Base-by-base conservation (phyloP, 2,888 invertebrate species). In the Gastrophysa polygoni region DNA sequence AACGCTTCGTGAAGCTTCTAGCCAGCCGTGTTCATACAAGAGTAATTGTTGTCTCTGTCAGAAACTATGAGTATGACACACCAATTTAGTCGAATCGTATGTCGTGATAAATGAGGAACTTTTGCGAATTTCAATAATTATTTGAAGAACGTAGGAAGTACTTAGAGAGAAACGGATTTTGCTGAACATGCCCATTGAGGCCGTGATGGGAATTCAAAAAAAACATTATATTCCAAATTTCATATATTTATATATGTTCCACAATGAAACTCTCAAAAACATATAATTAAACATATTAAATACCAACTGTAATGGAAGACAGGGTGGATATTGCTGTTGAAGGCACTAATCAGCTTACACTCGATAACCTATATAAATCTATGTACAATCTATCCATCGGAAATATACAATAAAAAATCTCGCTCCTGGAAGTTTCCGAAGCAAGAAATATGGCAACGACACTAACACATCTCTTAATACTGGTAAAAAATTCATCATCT, bases 281-380 rank as follows among this genome's bases (percentile, higher is more conserved):
- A 67, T 62, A 68, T 59, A 69, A 67, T 52, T 52, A 21, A 38
- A 52, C 38, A 38, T 52, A 52, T 52, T 11, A 20, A 38, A 52
- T 17, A 43, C 43, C 54, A 54, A 69, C 67, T 54, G 6, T 48
- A 51, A 47, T 68, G 73, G 73, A 73, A 73, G 73, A 73, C 73
- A 52, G 68, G 20, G 59, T 57, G 65, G 72, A 73, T 73, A 70
- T 72, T 73, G 73, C 69, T 73, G 73, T 69, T 69, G n/a, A 70
- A 73, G 72, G 70, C 73, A 73, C 72, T 54, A 67, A n/a, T n/a
- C n/a, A 50, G 1, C n/a, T 38, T 38, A 38, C 14, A 38, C 14
- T 32, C 2, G 10, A 14, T 54, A 54, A 43, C 60, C 59, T 62
- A 60, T 28, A 59, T 52, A 54, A 57, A 48, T 18, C 51, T 57